phyloP scores from a whole-genome alignment of 2,113 vertebrate species.

The Mesembrinibis cayennensis region DNA sequence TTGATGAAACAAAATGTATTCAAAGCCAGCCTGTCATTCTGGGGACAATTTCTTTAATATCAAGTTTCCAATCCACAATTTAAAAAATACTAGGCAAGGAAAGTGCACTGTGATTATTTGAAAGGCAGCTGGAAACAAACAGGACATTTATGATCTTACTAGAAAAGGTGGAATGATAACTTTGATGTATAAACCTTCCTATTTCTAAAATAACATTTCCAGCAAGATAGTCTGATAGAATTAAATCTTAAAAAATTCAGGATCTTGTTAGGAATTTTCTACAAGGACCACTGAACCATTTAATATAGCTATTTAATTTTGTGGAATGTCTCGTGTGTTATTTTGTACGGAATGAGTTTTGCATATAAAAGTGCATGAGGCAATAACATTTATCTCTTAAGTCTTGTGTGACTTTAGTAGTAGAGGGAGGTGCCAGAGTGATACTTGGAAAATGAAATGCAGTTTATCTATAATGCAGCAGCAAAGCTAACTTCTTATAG shows the following conservation, averaged over 20 bases:
- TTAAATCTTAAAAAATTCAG: not conserved
- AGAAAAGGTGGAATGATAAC: not conserved
- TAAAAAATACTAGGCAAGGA: not conserved
- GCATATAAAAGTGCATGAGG: not conserved
- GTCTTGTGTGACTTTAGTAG: not conserved
- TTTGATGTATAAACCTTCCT: not conserved
- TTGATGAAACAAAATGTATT: not conserved
- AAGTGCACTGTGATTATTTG: not conserved
- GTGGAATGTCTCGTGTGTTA: not conserved
- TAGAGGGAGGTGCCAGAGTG: not conserved
- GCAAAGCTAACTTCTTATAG: not conserved
- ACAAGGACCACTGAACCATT: not conserved
- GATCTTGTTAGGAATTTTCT: not conserved
- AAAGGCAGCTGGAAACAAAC: not conserved
- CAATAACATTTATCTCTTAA: not conserved
- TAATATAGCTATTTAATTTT: not conserved
- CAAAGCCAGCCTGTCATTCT: not conserved
- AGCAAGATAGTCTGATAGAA: not conserved
- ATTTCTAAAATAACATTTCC: not conserved
- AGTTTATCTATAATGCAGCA: not conserved
- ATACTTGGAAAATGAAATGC: not conserved
- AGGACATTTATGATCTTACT: not conserved
- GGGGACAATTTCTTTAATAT: not conserved
- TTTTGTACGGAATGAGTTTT: not conserved
- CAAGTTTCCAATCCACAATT: not conserved